These are phyloP conservation scores for Eulithis prunata DNA, from an alignment of 2,888 invertebrate species.

Conservation along the genomic window DNA sequence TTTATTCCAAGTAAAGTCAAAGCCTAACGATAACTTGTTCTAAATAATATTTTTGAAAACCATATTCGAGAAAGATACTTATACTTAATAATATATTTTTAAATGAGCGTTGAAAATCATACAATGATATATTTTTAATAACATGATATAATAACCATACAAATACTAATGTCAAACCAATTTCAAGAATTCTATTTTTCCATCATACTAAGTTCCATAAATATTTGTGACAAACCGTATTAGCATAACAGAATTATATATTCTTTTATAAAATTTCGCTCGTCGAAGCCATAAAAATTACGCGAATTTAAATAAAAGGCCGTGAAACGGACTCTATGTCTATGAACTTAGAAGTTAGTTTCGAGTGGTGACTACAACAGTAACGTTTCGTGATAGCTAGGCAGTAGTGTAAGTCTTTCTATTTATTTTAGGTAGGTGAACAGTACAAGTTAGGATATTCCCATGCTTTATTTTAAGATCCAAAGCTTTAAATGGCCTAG, in stretches of 20 bases:
- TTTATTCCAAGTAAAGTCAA: neutral
- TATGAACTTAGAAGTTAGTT: conserved; percentile 24
- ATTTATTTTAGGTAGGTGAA: conserved; percentile 70
- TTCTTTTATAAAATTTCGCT: conserved; percentile 18
- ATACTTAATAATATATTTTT: neutral
- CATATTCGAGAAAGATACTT: neutral
- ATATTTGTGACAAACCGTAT: conserved; percentile 1
- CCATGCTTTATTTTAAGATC: conserved; percentile 49
- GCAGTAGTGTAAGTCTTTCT: conserved; percentile 54
- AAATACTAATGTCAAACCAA: neutral
- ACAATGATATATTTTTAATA: neutral
- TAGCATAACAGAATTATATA: conserved; percentile 4
- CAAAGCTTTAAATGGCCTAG: conserved; percentile 60
- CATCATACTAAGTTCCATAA: neutral
- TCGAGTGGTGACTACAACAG: conserved; percentile 25
- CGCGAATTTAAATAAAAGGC: conserved; percentile 24
- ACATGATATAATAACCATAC: too few species aligned
- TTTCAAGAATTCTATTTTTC: conserved; percentile 12
- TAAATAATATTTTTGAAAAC: conserved; percentile 2
- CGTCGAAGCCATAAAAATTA: conserved; percentile 19
- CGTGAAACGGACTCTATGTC: conserved; percentile 33
- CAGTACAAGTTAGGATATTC: conserved; percentile 71
- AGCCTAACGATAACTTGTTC: neutral
- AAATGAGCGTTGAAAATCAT: neutral
- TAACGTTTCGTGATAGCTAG: conserved; percentile 51